Conservation (phyloP, 2,113 vertebrate species). For the Apaloderma vittatum region DNA sequence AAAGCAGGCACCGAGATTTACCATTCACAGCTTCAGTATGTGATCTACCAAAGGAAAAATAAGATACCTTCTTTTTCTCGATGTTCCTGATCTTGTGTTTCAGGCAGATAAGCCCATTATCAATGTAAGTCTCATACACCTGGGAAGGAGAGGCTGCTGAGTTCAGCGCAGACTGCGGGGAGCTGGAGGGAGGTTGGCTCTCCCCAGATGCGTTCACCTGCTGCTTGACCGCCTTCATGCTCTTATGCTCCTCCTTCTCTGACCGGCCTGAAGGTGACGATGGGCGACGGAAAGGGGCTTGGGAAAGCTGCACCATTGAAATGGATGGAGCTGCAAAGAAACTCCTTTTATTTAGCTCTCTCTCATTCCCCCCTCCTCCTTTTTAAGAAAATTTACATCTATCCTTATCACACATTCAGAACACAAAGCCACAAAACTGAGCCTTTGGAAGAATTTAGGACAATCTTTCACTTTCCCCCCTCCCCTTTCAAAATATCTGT, state of each 20-base stretch:
- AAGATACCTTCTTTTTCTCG: conserved; percentile 95
- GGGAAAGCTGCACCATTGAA: conserved; percentile 91
- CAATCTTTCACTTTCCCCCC: background rate
- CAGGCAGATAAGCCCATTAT: conserved; percentile 95
- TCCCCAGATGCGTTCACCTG: conserved; percentile 75
- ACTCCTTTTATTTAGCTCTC: background rate
- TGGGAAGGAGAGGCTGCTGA: conserved; percentile 82
- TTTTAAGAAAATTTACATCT: background rate
- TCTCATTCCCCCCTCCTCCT: no score
- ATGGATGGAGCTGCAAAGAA: conserved; percentile 71
- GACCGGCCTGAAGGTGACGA: conserved; percentile 75
- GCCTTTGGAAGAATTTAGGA: background rate
- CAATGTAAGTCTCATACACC: conserved; percentile 92
- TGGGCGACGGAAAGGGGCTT: conserved; percentile 72
- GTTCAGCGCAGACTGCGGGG: conserved; percentile 80
- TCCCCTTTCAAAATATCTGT: background rate
- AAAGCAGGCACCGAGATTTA: accelerated
- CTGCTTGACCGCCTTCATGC: conserved; percentile 76
- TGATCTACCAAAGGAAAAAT: background rate
- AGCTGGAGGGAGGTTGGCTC: conserved; percentile 61
- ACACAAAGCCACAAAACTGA: accelerated
- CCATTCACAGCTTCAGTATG: background rate
- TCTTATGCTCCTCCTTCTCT: conserved; percentile 69
- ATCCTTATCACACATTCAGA: background rate
- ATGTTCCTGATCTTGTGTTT: conserved; percentile 97